A percentile compares a stretch with the other conserved stretches of the same genome.
phyloP scores from a whole-genome alignment of 35 echinoderm and acorn worm genomes.

The Amphiura filiformis region DNA sequence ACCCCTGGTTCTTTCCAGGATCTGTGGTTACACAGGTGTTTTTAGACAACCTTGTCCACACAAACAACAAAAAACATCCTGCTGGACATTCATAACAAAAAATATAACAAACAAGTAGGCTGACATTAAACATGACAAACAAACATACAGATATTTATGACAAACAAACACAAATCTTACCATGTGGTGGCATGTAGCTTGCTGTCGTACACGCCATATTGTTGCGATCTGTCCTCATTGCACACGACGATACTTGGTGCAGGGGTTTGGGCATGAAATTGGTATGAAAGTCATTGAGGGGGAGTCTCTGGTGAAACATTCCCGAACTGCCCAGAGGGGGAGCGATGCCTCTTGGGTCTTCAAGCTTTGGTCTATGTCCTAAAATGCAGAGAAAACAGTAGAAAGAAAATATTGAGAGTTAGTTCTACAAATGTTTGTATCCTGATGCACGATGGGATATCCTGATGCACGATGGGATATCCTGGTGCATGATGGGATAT shows the following conservation, averaged over 20 bases:
- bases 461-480: no score
- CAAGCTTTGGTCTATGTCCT: slow-evolving; percentile 87
- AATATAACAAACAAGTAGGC: no score
- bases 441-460: no score
- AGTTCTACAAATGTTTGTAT: not conserved
- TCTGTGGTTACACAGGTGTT: no score
- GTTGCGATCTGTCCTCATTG: slow-evolving; percentile 19
- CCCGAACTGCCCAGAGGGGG: slow-evolving; percentile 43
- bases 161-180: slow-evolving; percentile 51
- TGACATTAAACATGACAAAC: no score
- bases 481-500: no score
- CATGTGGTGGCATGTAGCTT: slow-evolving; percentile 50
- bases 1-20: no score
- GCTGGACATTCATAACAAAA: no score
- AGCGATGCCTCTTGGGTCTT: slow-evolving; percentile 63
- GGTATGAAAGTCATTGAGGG: not conserved
- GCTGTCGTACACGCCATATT: slow-evolving; percentile 45
- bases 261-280: not conserved
- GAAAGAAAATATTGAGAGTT: not conserved
- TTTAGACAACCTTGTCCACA: no score
- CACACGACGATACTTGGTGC: not conserved
- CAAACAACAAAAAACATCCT: no score
- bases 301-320: not conserved
- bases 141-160: no score
- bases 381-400: not conserved